phyloP scores from a whole-genome alignment of 2,797 vertebrate genomes.

The Ispidina lecontei region DNA sequence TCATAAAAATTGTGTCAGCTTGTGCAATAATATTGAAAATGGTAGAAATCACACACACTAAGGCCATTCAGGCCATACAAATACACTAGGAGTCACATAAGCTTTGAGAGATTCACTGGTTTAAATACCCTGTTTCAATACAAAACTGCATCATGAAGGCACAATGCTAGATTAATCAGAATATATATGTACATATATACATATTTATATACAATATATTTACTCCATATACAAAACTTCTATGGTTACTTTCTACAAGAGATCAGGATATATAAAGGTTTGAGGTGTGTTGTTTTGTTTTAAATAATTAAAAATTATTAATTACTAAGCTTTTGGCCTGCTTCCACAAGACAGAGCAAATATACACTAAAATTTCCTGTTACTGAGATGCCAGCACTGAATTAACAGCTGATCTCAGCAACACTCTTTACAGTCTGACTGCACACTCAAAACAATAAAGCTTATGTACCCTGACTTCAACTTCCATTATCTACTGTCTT shows the following conservation, averaged over 20 bases:
- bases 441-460: neutral
- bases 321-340: neutral
- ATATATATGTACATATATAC: neutral
- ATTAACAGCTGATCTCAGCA: slow-evolving; percentile 27
- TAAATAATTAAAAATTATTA: neutral
- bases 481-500: neutral
- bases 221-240: neutral
- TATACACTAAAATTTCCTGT: neutral
- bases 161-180: neutral
- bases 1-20: neutral
- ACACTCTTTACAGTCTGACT: neutral
- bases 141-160: neutral
- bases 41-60: neutral
- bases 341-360: neutral
- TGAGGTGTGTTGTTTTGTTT: too few species aligned
- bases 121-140: neutral
- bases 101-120: neutral
- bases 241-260: neutral
- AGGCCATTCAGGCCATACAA: neutral
- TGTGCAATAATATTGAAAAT: neutral
- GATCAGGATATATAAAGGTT: neutral
- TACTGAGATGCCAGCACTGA: neutral
- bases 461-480: neutral
- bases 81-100: neutral
- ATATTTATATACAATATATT: neutral